These are phyloP conservation scores for Enteromius unitaeniatus DNA, from an alignment of 2,797 vertebrate genomes.

Conservation along the genomic window DNA sequence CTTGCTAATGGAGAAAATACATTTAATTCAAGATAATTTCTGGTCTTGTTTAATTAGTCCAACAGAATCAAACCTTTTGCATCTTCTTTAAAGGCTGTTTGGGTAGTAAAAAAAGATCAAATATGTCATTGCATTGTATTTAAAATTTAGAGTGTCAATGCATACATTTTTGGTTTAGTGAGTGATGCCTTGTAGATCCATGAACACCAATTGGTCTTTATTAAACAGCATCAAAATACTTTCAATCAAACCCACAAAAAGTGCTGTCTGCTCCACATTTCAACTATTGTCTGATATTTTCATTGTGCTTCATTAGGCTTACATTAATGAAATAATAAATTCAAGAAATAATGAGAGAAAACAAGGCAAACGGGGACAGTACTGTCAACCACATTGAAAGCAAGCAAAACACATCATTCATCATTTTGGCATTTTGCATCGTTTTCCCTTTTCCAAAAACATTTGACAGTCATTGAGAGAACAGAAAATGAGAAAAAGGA, in stretches of 20 bases:
- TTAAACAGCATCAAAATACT: slow-evolving; percentile 4
- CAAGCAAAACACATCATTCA: slow-evolving; percentile 1
- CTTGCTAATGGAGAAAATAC: neutral
- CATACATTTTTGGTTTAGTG: neutral
- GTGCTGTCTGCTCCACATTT: neutral
- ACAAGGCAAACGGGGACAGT: neutral
- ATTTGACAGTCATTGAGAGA: slow-evolving; percentile 44
- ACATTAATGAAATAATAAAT: neutral
- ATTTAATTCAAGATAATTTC: neutral
- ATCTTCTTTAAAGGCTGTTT: neutral
- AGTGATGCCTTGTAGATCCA: neutral
- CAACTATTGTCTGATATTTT: slow-evolving; percentile 4
- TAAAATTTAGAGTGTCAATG: neutral
- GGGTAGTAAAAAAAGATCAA: neutral
- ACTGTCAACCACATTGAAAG: neutral
- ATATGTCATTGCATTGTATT: neutral
- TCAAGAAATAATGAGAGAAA: slow-evolving; percentile 25
- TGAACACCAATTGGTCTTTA: neutral
- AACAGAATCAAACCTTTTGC: neutral
- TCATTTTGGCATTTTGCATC: neutral
- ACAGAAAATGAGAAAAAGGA: slow-evolving; percentile 24
- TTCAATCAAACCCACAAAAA: slow-evolving; percentile 16
- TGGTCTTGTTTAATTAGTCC: neutral
- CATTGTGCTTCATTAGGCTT: slow-evolving; percentile 1
- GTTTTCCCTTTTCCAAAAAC: slow-evolving; percentile 5